Evolutionary conservation across 2,113 vertebrate species (phyloP).

Genomic region (Promerops cafer): DNA sequence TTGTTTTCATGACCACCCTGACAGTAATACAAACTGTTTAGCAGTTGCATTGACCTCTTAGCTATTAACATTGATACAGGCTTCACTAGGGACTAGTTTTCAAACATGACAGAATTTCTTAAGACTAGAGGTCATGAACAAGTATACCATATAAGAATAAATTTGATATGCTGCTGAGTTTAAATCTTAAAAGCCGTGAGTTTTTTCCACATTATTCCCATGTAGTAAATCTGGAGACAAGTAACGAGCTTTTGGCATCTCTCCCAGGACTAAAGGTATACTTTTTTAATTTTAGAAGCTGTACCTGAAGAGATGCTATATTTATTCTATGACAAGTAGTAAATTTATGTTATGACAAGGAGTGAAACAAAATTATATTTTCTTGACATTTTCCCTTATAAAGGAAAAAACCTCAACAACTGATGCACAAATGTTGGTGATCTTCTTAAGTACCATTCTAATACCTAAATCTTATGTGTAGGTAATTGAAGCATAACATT

Average conservation of each 20-base stretch:
- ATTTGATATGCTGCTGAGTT: constrained; percentile 72
- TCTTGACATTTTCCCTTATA: neutral
- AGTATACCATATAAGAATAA: constrained; percentile 79
- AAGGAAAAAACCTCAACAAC: neutral
- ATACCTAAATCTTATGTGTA: neutral
- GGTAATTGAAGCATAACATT: neutral
- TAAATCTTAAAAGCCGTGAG: constrained; percentile 63
- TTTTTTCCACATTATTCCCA: constrained; percentile 65
- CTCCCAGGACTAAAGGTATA: constrained; percentile 55
- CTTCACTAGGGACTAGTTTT: constrained; percentile 81
- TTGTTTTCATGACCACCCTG: constrained; percentile 99
- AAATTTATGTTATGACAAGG: constrained; percentile 18
- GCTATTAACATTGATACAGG: constrained; percentile 85
- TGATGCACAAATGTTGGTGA: neutral
- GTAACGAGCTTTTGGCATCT: constrained; percentile 58
- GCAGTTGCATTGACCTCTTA: constrained; percentile 93
- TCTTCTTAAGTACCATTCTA: neutral
- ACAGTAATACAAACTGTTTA: constrained; percentile 98
- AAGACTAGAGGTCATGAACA: constrained; percentile 76
- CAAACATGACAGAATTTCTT: constrained; percentile 81
- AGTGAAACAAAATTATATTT: constrained; percentile 9
- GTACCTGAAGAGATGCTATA: constrained; percentile 57
- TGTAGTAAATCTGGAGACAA: constrained; percentile 59
- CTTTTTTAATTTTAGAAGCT: constrained; percentile 53
- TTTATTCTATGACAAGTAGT: constrained; percentile 16